These are phyloP conservation scores for Callospermophilus lateralis DNA, from an alignment of 2,113 vertebrate species.

Conservation along the genomic window DNA sequence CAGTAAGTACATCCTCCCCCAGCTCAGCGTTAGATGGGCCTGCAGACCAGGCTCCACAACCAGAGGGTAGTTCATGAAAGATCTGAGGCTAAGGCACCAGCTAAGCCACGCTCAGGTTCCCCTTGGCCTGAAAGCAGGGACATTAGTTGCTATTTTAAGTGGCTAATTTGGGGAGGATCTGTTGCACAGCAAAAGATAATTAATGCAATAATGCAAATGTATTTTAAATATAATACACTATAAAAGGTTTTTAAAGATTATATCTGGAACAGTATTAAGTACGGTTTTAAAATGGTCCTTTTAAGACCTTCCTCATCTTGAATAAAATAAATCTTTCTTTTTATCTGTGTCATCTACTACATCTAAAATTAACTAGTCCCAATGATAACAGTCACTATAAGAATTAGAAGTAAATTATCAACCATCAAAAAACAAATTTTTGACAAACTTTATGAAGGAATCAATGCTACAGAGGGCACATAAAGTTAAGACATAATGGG, in stretches of 20 bases:
- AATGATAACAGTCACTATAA: neutral
- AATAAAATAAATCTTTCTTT: constrained; percentile 22
- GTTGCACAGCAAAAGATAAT: neutral
- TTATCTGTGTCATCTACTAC: neutral
- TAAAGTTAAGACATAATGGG: neutral
- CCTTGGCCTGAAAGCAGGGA: neutral
- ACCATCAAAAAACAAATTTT: neutral
- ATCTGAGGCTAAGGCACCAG: neutral
- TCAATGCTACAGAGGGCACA: neutral
- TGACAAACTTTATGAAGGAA: constrained; percentile 4
- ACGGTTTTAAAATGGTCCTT: neutral
- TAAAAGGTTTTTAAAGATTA: neutral
- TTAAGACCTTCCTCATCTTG: neutral
- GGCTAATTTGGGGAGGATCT: neutral
- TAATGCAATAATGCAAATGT: neutral
- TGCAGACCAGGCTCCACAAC: neutral
- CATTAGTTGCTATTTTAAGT: neutral
- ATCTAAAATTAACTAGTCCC: neutral
- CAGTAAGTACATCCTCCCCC: neutral
- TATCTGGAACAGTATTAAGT: neutral
- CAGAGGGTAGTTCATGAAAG: neutral
- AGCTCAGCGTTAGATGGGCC: neutral
- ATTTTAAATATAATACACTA: neutral
- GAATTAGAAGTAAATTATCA: constrained; percentile 26
- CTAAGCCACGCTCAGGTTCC: neutral